A percentile compares a stretch with the other conserved stretches of the same genome.
Conservation (phyloP, 2,888 invertebrate genomes). For the Coleophora deauratella region DNA sequence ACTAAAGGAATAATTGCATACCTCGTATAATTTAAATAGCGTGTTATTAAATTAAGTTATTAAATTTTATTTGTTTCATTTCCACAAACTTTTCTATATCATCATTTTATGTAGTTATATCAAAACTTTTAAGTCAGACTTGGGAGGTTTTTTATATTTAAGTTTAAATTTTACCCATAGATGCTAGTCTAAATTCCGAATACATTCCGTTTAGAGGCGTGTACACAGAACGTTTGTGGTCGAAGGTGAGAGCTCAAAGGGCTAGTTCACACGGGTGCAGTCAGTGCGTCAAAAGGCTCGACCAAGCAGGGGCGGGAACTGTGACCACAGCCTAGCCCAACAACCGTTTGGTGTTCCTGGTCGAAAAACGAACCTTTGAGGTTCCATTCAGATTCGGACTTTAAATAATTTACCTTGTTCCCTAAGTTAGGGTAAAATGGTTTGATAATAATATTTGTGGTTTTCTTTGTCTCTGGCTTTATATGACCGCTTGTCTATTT, state of each 20-base stretch:
- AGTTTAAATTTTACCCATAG: too few species aligned
- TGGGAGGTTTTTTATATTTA: too few species aligned
- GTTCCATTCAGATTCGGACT: conserved; percentile 22
- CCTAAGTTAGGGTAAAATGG: not conserved
- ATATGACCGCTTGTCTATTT: not conserved
- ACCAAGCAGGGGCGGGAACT: conserved; percentile 40
- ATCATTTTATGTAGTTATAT: too few species aligned
- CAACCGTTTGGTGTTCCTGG: conserved; percentile 39
- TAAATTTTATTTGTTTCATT: too few species aligned
- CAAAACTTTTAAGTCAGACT: too few species aligned
- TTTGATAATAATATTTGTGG: not conserved
- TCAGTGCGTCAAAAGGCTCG: conserved; percentile 57
- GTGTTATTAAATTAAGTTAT: too few species aligned
- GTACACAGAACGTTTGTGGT: conserved; percentile 63
- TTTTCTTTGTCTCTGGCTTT: too few species aligned
- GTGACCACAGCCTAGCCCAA: conserved; percentile 48
- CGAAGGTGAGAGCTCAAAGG: conserved; percentile 66
- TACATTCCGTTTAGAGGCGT: conserved; percentile 39
- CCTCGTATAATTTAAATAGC: too few species aligned
- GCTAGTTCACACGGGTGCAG: conserved; percentile 47
- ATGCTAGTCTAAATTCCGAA: conserved; percentile 27
- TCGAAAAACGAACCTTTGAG: conserved; percentile 30
- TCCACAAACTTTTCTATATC: too few species aligned
- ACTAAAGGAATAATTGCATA: too few species aligned
- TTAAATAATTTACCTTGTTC: conserved; percentile 2